Percentiles rank a stretch among this genome's conserved stretches.
Evolutionary conservation across 2,888 invertebrate genomes (phyloP).

Genomic region (Volucella zonaria): DNA sequence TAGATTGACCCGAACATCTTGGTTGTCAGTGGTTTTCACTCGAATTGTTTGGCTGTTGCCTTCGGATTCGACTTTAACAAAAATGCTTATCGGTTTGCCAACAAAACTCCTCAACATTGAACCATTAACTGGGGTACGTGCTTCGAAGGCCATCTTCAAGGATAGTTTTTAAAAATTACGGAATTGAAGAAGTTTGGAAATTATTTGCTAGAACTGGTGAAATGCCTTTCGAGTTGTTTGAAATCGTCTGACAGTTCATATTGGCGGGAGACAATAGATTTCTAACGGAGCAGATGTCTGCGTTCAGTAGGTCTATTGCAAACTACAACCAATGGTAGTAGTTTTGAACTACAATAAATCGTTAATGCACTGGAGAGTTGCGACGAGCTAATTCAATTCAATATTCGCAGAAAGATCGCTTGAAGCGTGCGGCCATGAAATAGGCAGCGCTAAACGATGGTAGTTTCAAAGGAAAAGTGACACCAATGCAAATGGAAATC

Average conservation of each 20-base stretch:
- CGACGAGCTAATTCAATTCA: no score
- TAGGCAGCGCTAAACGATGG: no score
- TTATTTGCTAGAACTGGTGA: neutral
- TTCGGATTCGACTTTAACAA: conserved; percentile 79
- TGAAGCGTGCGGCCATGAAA: no score
- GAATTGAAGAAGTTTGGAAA: conserved; percentile 72
- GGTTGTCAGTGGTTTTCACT: conserved; percentile 78
- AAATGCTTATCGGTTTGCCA: conserved; percentile 80
- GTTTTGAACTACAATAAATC: no score
- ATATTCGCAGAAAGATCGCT: no score
- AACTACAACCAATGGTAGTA: no score
- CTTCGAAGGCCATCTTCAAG: conserved; percentile 79
- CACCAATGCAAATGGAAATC: neutral
- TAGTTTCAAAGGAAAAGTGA: neutral
- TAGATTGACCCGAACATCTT: conserved; percentile 77
- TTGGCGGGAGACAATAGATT: conserved; percentile 30
- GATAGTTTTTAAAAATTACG: conserved; percentile 64
- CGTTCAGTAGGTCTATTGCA: neutral
- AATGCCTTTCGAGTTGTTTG: neutral
- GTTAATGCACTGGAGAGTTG: no score
- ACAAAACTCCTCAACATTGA: conserved; percentile 78
- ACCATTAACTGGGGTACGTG: conserved; percentile 79
- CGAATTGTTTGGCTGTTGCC: conserved; percentile 76
- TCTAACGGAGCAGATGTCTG: neutral
- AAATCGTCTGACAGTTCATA: conserved; percentile 29